Base-by-base conservation (phyloP, 2,797 vertebrate genomes). In the Typhlichthys subterraneus region DNA sequence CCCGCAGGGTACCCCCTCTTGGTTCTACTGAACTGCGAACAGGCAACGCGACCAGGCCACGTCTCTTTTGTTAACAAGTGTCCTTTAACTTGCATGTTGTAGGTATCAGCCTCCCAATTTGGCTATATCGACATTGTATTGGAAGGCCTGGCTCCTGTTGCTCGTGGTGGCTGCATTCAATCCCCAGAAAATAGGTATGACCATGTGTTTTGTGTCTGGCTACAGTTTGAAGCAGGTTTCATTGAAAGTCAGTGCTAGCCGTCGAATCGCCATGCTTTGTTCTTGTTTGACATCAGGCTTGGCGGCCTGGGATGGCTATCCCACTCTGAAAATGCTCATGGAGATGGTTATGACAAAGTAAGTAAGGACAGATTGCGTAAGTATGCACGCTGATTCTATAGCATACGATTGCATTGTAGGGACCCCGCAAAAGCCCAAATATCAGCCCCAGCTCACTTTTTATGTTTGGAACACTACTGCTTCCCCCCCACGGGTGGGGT, bases 281-380 rank as follows among this genome's bases (percentile, higher is more conserved):
- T 59, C n/a, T 47, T 4, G 2, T 63, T 61, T 58, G 58, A 48
- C 53, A 81, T 42, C 62, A 99, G 98, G 98, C 66, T 78, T 97
- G 84, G 94, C 96, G 46, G 97, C 98, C 0, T 99, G 98, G 98
- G 97, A 99, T 57, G 95, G 97, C 52, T 98, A 99, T 75, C 97
- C 97, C 1, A 97, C 97, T 0, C 86, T 99, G 11, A 99, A 99
- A 91, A 99, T 99, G 98, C 96, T 99, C n/a, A 99, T 99, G 98
- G 98, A 99, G 84, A 99, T 99, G 97, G 98, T 97, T 69, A 99
- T 99, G 97, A 99, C 98, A 54, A 99, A 99, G 98, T 99, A 79
- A 58, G 92, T 62, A 7, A 53, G 31, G 1, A 9, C n/a, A 50
- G 33, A 38, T 38, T 6, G 33, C 33, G 2, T 49, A 8, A 12